Evolutionary conservation across 2,797 vertebrate genomes (phyloP).

Genomic region (Falco peregrinus): DNA sequence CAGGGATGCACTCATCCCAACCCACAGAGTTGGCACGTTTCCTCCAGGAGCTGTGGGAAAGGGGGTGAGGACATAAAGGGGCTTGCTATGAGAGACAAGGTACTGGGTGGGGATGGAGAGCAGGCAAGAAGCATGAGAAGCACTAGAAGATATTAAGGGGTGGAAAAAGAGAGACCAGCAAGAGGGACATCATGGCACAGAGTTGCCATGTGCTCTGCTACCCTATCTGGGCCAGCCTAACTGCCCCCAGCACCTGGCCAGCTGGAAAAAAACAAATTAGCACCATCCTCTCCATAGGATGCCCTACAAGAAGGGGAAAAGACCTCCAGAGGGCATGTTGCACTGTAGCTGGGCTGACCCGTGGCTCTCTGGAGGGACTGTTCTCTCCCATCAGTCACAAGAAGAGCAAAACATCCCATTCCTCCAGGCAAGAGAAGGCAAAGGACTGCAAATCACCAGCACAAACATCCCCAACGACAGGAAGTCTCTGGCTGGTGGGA

Average conservation of each 20-base stretch:
- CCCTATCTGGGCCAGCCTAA: background rate
- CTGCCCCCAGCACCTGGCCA: background rate
- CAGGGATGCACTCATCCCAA: background rate
- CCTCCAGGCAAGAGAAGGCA: background rate
- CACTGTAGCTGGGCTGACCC: background rate
- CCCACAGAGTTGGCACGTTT: rapidly evolving
- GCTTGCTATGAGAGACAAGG: background rate
- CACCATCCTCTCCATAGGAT: background rate
- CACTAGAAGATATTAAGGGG: rapidly evolving
- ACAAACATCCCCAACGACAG: background rate
- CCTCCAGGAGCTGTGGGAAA: rapidly evolving
- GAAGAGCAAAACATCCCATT: background rate
- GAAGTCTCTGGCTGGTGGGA: background rate
- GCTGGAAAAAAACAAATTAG: background rate
- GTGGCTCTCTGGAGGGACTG: background rate
- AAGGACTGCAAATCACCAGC: background rate
- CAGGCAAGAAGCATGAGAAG: background rate
- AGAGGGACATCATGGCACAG: rapidly evolving
- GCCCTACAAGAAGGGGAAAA: background rate
- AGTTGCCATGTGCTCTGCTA: background rate
- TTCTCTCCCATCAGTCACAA: background rate
- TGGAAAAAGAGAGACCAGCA: background rate
- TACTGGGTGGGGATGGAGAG: background rate
- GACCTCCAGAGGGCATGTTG: rapidly evolving
- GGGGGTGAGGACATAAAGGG: background rate